Conservation (phyloP, 2,113 vertebrate genomes). For the Oriolus oriolus region DNA sequence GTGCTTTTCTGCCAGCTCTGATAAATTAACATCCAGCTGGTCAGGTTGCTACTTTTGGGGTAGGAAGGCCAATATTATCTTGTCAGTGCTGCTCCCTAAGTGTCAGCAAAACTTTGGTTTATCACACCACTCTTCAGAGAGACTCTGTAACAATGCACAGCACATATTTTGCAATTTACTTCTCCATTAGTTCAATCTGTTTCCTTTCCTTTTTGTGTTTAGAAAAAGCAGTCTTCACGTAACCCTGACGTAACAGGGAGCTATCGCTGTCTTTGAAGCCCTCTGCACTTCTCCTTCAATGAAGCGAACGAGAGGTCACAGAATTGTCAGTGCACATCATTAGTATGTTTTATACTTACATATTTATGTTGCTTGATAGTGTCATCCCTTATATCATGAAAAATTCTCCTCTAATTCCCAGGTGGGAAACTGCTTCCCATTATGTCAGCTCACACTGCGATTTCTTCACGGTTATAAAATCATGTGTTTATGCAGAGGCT, state of each 20-base stretch:
- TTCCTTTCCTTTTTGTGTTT: background rate
- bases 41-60: background rate
- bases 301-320: background rate
- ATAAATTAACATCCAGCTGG: background rate
- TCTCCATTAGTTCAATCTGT: background rate
- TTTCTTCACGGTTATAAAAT: background rate
- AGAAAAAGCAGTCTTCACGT: background rate
- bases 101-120: conserved; percentile 4
- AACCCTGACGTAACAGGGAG: background rate
- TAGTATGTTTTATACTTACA: background rate
- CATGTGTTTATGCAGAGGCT: background rate
- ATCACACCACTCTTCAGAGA: background rate
- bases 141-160: background rate
- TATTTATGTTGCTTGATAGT: background rate
- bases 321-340: background rate
- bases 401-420: background rate
- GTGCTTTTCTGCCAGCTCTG: background rate
- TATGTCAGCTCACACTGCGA: background rate
- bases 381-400: background rate
- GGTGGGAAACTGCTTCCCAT: background rate
- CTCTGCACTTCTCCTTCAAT: background rate
- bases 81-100: background rate
- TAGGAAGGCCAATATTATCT: background rate
- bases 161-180: conserved; percentile 3
- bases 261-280: background rate